phyloP scores from a whole-genome alignment of 2,888 invertebrate genomes.

The Sphinx pinastri region DNA sequence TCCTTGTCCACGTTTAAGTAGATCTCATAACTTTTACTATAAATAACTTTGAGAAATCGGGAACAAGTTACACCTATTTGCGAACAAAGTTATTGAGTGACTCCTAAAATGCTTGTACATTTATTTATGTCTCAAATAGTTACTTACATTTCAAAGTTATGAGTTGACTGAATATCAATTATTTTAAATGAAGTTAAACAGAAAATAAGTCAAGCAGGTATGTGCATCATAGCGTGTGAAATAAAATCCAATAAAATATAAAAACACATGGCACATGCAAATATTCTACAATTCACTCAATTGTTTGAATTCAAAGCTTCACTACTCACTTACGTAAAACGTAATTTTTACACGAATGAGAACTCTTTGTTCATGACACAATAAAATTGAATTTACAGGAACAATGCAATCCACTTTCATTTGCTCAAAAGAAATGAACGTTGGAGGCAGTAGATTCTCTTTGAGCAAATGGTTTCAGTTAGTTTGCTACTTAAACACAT shows the following conservation, averaged over 20 bases:
- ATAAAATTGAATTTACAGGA: slow-evolving; percentile 25
- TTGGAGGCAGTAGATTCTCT: slow-evolving; percentile 19
- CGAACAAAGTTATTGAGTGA: background rate
- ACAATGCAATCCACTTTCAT: slow-evolving; percentile 26
- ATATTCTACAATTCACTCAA: background rate
- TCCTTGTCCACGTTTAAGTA: background rate
- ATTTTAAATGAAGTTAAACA: no score
- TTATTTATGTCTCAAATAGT: background rate
- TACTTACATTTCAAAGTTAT: background rate
- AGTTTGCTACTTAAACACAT: slow-evolving; percentile 21
- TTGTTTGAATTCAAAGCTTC: slow-evolving; percentile 2
- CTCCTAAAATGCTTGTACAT: background rate
- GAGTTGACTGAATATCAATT: background rate
- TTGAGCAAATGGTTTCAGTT: slow-evolving; percentile 22
- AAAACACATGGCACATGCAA: background rate
- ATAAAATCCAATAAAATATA: no score
- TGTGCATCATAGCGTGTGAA: no score
- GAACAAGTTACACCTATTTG: background rate
- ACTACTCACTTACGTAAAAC: slow-evolving; percentile 3
- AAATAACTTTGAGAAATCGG: background rate
- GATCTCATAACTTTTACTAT: background rate
- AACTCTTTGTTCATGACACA: slow-evolving; percentile 1
- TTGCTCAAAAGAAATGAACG: slow-evolving; percentile 28
- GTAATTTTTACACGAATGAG: slow-evolving; percentile 24
- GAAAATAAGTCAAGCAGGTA: background rate